These are phyloP conservation scores for Chloroclystis v-ata DNA, from an alignment of 2,888 invertebrate species.

Conservation along the genomic window DNA sequence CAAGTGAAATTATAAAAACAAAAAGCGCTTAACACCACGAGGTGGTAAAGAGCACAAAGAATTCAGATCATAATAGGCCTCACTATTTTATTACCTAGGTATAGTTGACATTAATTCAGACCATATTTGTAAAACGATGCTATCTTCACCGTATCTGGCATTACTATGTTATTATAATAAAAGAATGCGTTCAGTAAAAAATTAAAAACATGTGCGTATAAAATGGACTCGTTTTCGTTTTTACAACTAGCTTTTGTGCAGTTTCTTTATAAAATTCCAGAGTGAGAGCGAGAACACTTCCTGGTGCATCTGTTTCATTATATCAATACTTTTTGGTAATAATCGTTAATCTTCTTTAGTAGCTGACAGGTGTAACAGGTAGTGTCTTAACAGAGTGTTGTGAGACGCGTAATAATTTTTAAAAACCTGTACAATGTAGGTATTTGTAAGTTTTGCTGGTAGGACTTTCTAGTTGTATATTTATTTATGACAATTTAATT, in stretches of 20 bases:
- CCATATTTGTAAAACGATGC: constrained; percentile 9
- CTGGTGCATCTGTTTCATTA: constrained; percentile 4
- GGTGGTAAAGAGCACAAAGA: constrained; percentile 6
- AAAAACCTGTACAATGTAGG: too few relatives aligned
- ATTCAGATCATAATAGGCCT: constrained; percentile 6
- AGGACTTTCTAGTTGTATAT: too few relatives aligned
- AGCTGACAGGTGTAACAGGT: not conserved
- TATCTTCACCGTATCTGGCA: constrained; percentile 12
- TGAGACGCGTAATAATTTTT: too few relatives aligned
- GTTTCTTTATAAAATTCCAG: constrained; percentile 1
- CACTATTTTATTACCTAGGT: constrained; percentile 6
- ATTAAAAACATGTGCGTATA: constrained; percentile 9
- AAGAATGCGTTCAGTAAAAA: constrained; percentile 15
- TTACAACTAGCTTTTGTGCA: constrained; percentile 11
- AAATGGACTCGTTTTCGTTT: constrained; percentile 11
- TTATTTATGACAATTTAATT: too few relatives aligned
- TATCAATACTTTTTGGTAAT: not conserved
- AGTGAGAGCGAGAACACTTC: constrained; percentile 1
- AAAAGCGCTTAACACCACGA: constrained; percentile 8
- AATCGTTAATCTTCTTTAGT: not conserved
- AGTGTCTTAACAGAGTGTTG: too few relatives aligned
- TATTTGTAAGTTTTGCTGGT: too few relatives aligned
- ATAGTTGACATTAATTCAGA: constrained; percentile 12
- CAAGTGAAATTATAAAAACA: not conserved
- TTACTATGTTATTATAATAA: constrained; percentile 12